Evolutionary conservation across 2,113 vertebrate species (phyloP).

Genomic region (Calidris pugnax): DNA sequence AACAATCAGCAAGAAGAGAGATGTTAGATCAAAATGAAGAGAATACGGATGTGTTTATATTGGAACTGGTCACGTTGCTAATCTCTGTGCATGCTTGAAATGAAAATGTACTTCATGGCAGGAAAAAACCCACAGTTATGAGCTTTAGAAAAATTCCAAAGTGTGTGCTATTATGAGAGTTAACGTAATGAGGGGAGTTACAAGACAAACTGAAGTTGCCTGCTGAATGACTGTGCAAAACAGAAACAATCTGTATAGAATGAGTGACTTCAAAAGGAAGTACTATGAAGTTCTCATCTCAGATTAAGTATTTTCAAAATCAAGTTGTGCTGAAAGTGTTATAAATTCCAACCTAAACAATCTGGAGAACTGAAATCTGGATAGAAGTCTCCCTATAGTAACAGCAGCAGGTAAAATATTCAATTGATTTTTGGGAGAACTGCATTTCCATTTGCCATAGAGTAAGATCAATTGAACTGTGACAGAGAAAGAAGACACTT

Average conservation of each 20-base stretch:
- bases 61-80: not conserved
- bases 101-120: constrained; percentile 1
- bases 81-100: not conserved
- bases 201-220: not conserved
- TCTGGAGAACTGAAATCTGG: not conserved
- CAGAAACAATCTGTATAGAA: not conserved
- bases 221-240: constrained; percentile 39
- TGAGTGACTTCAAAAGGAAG: not conserved
- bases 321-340: not conserved
- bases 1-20: not conserved
- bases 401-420: not conserved
- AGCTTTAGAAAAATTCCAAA: constrained; percentile 24
- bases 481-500: not conserved
- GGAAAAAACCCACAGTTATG: not conserved
- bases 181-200: constrained; percentile 30
- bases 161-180: not conserved
- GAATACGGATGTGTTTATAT: not conserved
- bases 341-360: not conserved
- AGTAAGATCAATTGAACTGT: not conserved
- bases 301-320: not conserved
- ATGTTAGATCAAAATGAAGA: not conserved
- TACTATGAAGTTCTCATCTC: not conserved
- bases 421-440: not conserved
- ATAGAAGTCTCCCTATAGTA: not conserved
- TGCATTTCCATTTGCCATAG: not conserved